These are phyloP conservation scores for Mirounga angustirostris DNA, from an alignment of 2,113 vertebrate genomes.

Conservation along the genomic window DNA sequence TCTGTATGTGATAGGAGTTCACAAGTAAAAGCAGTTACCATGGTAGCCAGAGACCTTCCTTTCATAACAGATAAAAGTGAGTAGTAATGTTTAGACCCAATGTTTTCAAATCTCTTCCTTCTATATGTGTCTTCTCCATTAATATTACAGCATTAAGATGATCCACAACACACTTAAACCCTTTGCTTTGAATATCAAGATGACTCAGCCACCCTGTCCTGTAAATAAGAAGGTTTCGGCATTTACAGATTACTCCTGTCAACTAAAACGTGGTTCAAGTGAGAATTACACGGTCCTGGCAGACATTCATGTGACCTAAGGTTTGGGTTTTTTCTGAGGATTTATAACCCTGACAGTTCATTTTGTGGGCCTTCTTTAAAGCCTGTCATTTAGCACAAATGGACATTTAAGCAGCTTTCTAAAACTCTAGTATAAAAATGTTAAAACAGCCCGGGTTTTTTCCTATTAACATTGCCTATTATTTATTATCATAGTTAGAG, in stretches of 20 bases:
- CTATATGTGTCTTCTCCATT: not conserved
- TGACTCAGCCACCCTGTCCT: conserved; percentile 52
- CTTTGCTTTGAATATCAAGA: conserved; percentile 50
- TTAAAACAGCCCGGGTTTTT: conserved; percentile 35
- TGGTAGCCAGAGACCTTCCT: not conserved
- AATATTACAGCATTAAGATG: conserved; percentile 5
- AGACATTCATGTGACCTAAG: conserved; percentile 69
- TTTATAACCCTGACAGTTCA: conserved; percentile 79
- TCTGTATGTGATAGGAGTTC: not conserved
- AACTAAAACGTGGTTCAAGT: conserved; percentile 62
- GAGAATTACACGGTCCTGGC: conserved; percentile 68
- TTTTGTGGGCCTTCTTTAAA: conserved; percentile 72
- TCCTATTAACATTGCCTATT: conserved; percentile 45
- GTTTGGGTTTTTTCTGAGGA: conserved; percentile 57
- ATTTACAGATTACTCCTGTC: conserved; percentile 74
- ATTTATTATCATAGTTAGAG: conserved; percentile 58
- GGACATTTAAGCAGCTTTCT: conserved; percentile 74
- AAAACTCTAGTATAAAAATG: conserved; percentile 66
- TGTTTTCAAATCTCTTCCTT: conserved; percentile 20
- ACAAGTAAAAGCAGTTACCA: not conserved
- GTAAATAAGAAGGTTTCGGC: conserved; percentile 64
- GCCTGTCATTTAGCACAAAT: conserved; percentile 70
- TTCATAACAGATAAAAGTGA: not conserved
- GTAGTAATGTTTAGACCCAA: not conserved
- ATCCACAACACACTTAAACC: not conserved